Conservation (phyloP, 2,797 vertebrate genomes). For the Phalanger gymnotis region DNA sequence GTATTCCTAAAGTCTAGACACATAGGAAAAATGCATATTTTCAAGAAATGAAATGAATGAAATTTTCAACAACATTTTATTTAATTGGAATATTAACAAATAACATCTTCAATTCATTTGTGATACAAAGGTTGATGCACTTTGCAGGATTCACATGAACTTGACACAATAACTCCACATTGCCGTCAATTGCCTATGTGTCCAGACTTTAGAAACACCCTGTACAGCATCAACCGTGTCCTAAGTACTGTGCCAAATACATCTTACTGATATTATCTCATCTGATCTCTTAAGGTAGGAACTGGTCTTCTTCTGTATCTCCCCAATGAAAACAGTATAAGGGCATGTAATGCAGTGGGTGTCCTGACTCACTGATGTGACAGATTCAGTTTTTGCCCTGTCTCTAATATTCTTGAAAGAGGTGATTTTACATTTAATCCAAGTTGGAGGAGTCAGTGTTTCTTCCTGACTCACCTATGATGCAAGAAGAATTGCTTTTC, state of each 20-base stretch:
- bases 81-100: too few species aligned
- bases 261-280: neutral
- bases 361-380: neutral
- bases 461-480: constrained; percentile 9
- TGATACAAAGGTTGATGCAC: too few species aligned
- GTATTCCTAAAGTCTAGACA: too few species aligned
- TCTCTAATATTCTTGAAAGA: neutral
- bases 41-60: too few species aligned
- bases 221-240: neutral
- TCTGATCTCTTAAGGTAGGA: neutral
- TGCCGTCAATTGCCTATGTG: too few species aligned
- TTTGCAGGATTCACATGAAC: too few species aligned
- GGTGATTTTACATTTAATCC: neutral
- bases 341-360: neutral
- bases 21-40: too few species aligned
- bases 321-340: neutral
- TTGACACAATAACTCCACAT: too few species aligned
- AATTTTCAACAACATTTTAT: too few species aligned
- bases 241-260: neutral
- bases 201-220: too few species aligned
- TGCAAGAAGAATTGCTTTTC: neutral
- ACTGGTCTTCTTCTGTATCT: neutral
- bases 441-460: neutral
- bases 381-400: neutral
- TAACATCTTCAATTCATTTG: too few species aligned